These are phyloP conservation scores for Corythoichthys intestinalis DNA, from an alignment of 2,113 vertebrate species.

Conservation along the genomic window DNA sequence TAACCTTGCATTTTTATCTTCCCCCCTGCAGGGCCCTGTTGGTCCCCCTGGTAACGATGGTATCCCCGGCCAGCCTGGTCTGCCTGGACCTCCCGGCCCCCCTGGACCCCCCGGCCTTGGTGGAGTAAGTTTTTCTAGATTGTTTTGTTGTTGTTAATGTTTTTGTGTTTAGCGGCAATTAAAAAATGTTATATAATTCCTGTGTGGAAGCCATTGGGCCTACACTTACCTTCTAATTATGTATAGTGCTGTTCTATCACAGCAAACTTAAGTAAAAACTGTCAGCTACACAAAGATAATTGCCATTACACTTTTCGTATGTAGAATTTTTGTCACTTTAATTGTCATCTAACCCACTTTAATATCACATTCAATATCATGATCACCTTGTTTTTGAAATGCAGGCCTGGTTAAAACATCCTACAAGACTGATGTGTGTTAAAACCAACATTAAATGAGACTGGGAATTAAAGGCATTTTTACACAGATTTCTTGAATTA, in stretches of 20 bases:
- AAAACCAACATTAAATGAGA: neutral
- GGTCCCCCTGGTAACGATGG: constrained; percentile 87
- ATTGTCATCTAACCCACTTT: neutral
- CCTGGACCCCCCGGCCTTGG: constrained; percentile 89
- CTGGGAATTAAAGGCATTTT: too few species aligned
- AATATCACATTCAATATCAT: neutral
- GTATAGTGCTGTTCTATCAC: neutral
- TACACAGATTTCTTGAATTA: too few species aligned
- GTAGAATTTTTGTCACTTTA: neutral
- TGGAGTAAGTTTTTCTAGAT: constrained; percentile 81
- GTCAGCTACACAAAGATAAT: too few species aligned
- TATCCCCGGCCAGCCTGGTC: constrained; percentile 82
- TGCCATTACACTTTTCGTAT: neutral
- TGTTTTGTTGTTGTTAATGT: neutral
- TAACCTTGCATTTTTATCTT: neutral
- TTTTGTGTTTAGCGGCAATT: neutral
- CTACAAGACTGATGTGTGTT: neutral
- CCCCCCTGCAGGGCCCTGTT: constrained; percentile 73
- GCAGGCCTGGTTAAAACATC: neutral
- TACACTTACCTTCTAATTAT: neutral
- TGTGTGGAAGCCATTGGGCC: neutral
- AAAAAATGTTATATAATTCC: neutral
- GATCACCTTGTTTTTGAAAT: neutral
- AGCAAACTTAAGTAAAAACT: neutral
- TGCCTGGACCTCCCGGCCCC: constrained; percentile 83